Evolutionary conservation across 2,797 vertebrate genomes (phyloP).

Genomic region (Echiichthys vipera): DNA sequence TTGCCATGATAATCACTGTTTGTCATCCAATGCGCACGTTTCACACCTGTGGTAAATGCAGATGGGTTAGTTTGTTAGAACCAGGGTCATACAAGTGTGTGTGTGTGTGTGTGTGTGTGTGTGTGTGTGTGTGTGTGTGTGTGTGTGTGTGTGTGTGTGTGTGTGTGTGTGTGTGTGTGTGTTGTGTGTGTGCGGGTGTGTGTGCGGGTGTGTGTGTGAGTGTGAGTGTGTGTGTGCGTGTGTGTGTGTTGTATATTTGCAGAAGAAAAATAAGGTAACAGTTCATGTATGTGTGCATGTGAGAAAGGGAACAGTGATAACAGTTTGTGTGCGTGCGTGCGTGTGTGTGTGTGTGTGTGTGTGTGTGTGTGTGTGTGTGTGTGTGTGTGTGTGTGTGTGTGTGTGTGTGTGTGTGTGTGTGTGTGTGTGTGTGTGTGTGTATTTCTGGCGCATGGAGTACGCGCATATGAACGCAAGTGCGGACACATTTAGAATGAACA

Average conservation of each 20-base stretch:
- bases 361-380: neutral
- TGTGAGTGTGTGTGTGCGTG: constrained; percentile 10
- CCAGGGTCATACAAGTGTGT: constrained; percentile 10
- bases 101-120: neutral
- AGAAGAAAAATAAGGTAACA: no score
- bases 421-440: constrained; percentile 33
- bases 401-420: constrained; percentile 21
- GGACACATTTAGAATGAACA: constrained; percentile 84
- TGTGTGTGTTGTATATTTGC: constrained; percentile 14
- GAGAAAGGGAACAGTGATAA: constrained; percentile 20
- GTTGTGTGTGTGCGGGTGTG: neutral
- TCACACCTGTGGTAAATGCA: constrained; percentile 78
- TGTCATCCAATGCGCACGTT: constrained; percentile 76
- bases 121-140: neutral
- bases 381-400: neutral
- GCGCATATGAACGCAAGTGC: constrained; percentile 33
- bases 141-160: neutral
- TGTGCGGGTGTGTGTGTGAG: no score
- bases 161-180: no score
- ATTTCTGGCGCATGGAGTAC: constrained; percentile 38
- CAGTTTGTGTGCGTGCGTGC: neutral
- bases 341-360: neutral
- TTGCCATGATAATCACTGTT: constrained; percentile 83
- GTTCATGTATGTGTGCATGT: constrained; percentile 5
- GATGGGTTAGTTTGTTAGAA: constrained; percentile 66